Conservation (phyloP, 2,797 vertebrate species). For the Mallotus villosus region DNA sequence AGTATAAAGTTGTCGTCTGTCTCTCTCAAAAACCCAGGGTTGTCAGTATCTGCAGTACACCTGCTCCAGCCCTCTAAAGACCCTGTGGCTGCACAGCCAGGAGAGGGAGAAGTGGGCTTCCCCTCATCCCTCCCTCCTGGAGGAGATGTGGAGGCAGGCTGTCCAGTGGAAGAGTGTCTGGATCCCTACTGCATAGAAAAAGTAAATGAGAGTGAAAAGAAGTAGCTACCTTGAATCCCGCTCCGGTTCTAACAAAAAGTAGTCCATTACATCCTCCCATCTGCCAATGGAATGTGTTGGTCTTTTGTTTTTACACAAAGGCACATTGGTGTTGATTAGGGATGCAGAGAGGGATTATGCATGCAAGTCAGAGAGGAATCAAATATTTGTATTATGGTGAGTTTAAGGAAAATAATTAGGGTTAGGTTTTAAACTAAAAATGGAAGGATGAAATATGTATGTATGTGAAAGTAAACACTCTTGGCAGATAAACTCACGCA, state of each 20-base stretch:
- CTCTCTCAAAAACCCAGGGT: slow-evolving; percentile 54
- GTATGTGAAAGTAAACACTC: neutral
- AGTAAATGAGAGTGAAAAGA: neutral
- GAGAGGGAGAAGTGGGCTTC: slow-evolving; percentile 55
- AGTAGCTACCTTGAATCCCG: neutral
- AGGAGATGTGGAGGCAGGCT: slow-evolving; percentile 73
- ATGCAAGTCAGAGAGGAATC: too few species aligned
- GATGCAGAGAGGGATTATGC: neutral
- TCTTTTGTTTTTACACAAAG: neutral
- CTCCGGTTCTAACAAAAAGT: neutral
- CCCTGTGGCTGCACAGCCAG: slow-evolving; percentile 62
- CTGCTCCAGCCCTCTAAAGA: slow-evolving; percentile 72
- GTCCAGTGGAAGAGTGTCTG: slow-evolving; percentile 81
- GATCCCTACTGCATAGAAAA: slow-evolving; percentile 73
- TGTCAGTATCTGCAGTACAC: slow-evolving; percentile 76
- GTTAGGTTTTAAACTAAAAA: neutral
- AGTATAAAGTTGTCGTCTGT: neutral
- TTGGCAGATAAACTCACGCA: neutral
- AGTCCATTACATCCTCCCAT: neutral
- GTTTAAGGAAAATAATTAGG: neutral
- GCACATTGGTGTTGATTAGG: neutral
- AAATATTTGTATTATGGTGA: neutral
- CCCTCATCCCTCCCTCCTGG: slow-evolving; percentile 55
- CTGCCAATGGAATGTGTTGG: neutral
- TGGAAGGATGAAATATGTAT: neutral